Conservation (phyloP, 2,113 vertebrate species). For the Planiliza haematocheilus region DNA sequence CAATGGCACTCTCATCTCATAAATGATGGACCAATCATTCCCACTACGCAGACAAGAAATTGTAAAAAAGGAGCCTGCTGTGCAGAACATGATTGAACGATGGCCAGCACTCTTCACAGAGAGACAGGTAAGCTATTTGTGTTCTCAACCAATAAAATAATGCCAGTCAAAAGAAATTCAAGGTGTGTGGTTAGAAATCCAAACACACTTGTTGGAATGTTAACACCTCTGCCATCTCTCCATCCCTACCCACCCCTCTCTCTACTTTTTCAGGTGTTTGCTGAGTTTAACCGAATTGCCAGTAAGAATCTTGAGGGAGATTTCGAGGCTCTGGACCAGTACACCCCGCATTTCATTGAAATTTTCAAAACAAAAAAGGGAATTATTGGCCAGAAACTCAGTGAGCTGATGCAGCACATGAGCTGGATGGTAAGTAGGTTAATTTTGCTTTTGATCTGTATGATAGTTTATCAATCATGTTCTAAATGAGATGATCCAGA, state of each 20-base stretch:
- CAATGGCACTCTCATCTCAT: not conserved
- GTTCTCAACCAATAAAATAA: not conserved
- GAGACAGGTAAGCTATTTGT: conserved; percentile 7
- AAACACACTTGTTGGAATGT: not conserved
- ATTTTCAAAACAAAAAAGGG: too few species aligned
- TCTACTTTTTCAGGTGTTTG: not conserved
- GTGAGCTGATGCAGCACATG: not conserved
- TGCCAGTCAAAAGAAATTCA: not conserved
- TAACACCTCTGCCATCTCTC: not conserved
- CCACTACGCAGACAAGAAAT: conserved; percentile 28
- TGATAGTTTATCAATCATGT: too few species aligned
- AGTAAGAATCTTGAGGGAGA: not conserved
- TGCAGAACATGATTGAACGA: conserved; percentile 24
- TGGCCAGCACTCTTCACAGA: conserved; percentile 44
- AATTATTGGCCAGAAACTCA: too few species aligned
- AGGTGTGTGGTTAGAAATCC: not conserved
- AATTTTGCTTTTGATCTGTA: too few species aligned
- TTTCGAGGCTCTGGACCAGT: not conserved
- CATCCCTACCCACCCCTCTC: not conserved
- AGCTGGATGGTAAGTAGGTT: not conserved
- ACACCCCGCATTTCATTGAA: not conserved
- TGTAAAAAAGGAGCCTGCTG: conserved; percentile 23
- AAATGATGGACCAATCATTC: conserved; percentile 43
- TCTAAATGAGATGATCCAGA: not conserved
- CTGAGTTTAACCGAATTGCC: not conserved